These are phyloP conservation scores for Trachelipus rathkii DNA, from an alignment of 1,140 invertebrate species.

Conservation along the genomic window DNA sequence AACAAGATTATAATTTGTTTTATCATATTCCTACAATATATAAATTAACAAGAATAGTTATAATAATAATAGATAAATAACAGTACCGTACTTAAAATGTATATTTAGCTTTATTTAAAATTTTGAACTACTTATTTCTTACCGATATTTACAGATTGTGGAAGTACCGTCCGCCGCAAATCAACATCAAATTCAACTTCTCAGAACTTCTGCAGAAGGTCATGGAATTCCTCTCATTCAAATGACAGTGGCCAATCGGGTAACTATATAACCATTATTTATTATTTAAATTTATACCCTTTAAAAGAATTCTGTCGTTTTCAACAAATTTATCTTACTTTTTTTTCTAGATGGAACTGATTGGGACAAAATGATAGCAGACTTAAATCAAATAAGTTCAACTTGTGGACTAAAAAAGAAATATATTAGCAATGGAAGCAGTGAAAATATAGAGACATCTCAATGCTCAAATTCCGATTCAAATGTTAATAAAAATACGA, in stretches of 20 bases:
- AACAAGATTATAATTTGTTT: too few species aligned
- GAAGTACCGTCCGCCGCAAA: conserved; percentile 35
- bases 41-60: too few species aligned
- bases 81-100: not conserved
- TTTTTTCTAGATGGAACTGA: conserved; percentile 33
- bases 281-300: too few species aligned
- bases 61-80: not conserved
- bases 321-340: not conserved
- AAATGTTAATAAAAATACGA: too few species aligned
- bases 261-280: conserved; percentile 9
- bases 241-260: conserved; percentile 47
- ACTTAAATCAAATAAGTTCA: conserved; percentile 46
- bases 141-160: conserved; percentile 26
- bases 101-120: not conserved
- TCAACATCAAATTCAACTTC: conserved; percentile 23
- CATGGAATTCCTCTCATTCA: conserved; percentile 31
- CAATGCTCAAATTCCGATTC: too few species aligned
- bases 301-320: too few species aligned
- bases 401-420: conserved; percentile 37
- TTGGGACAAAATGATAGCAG: conserved; percentile 49
- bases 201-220: conserved; percentile 18
- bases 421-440: not conserved
- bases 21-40: too few species aligned
- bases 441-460: too few species aligned
- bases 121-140: not conserved